These are phyloP conservation scores for Cotesia glomerata DNA, from an alignment of 1,140 invertebrate genomes.

Conservation along the genomic window DNA sequence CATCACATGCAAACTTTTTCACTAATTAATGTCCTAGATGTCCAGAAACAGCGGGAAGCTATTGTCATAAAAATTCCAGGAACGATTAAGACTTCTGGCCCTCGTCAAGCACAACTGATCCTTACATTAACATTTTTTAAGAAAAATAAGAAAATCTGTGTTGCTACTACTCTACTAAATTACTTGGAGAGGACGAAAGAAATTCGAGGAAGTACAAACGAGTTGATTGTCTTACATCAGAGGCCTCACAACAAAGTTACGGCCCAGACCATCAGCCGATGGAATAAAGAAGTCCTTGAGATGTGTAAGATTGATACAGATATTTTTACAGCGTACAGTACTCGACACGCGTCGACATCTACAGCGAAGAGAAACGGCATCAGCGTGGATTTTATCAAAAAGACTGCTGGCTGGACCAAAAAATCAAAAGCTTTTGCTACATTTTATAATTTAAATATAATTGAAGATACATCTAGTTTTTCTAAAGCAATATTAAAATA, in stretches of 20 bases:
- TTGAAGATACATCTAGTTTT: not conserved
- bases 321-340: conserved; percentile 38
- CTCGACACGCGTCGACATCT: conserved; percentile 42
- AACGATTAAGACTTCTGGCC: conserved; percentile 21
- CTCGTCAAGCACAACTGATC: conserved; percentile 9
- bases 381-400: no score
- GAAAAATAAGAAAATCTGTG: conserved; percentile 1
- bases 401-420: not conserved
- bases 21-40: conserved; percentile 21
- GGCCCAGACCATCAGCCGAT: conserved; percentile 29
- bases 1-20: conserved; percentile 28
- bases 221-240: conserved; percentile 26
- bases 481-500: not conserved
- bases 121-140: conserved; percentile 25
- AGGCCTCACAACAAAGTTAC: conserved; percentile 26
- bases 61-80: conserved; percentile 26
- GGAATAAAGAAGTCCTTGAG: conserved; percentile 25
- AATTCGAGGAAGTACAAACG: not conserved
- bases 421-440: not conserved
- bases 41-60: not conserved
- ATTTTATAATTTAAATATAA: conserved; percentile 18
- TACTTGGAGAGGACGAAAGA: conserved; percentile 22
- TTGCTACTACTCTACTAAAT: conserved; percentile 17
- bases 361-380: conserved; percentile 32
- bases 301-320: conserved; percentile 24